Conservation (phyloP, 2,113 vertebrate species). For the Atlantisia rogersi region DNA sequence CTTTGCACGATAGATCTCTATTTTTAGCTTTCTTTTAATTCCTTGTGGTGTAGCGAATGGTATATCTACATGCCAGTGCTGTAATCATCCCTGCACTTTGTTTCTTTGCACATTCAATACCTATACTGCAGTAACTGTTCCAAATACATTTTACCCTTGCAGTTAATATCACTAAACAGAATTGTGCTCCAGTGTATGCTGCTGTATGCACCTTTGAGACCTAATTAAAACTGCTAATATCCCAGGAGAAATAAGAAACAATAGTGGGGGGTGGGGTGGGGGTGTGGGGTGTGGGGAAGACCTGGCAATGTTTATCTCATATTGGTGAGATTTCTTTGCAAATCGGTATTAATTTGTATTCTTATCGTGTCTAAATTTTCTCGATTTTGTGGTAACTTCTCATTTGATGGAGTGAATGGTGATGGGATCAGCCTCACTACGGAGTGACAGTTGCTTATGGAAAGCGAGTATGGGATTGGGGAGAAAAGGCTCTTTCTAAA, state of each 20-base stretch:
- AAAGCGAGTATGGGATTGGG: neutral
- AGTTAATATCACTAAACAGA: neutral
- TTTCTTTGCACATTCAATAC: neutral
- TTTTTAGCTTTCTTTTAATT: conserved; percentile 6
- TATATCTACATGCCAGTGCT: neutral
- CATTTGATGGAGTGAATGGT: neutral
- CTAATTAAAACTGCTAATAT: neutral
- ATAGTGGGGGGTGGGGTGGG: neutral
- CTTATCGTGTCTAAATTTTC: neutral
- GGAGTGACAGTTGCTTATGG: neutral
- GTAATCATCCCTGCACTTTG: neutral
- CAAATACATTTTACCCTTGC: neutral
- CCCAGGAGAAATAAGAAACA: neutral
- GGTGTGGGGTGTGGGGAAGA: neutral
- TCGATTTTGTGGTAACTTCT: neutral
- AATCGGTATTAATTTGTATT: neutral
- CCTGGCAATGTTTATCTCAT: neutral
- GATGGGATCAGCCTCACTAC: neutral
- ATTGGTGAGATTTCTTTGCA: neutral
- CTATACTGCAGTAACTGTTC: neutral
- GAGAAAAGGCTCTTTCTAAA: neutral
- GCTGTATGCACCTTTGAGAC: neutral
- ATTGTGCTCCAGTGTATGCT: neutral
- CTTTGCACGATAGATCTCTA: neutral
- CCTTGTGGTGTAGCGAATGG: neutral